Conservation (phyloP, 2,113 vertebrate species). For the Phalacrocorax brasilianus region DNA sequence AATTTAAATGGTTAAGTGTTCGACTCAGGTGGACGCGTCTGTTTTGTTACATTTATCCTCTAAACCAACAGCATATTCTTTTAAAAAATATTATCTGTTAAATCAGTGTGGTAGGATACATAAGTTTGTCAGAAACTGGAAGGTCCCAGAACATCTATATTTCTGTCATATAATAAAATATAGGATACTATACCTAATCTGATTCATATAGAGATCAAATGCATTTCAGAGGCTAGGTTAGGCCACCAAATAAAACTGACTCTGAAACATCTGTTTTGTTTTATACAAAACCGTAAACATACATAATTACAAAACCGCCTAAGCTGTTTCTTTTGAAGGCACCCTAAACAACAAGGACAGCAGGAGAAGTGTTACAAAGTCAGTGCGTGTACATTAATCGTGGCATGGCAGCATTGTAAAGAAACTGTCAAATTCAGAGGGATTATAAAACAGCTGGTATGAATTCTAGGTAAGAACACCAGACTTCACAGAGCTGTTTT, state of each 20-base stretch:
- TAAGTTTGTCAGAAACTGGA: background rate
- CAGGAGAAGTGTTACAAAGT: conserved; percentile 15
- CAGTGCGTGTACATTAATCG: background rate
- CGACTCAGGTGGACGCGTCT: rapidly evolving
- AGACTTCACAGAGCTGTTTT: background rate
- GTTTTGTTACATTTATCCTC: background rate
- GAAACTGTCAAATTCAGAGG: conserved; percentile 5
- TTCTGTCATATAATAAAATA: background rate
- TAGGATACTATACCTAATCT: background rate
- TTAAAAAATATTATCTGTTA: background rate
- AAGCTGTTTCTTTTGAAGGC: background rate
- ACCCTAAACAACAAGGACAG: conserved; percentile 1
- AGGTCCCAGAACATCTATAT: background rate
- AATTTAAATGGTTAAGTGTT: background rate
- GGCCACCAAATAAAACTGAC: background rate
- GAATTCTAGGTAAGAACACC: background rate
- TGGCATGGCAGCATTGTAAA: conserved; percentile 24
- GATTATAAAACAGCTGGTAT: conserved; percentile 46
- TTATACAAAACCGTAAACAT: background rate
- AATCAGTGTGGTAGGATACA: background rate
- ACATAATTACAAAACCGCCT: background rate
- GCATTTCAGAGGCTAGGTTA: background rate
- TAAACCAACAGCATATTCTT: background rate
- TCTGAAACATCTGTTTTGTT: conserved; percentile 13
- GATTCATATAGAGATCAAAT: background rate